These are phyloP conservation scores for Morone saxatilis DNA, from an alignment of 2,113 vertebrate species.

Conservation along the genomic window DNA sequence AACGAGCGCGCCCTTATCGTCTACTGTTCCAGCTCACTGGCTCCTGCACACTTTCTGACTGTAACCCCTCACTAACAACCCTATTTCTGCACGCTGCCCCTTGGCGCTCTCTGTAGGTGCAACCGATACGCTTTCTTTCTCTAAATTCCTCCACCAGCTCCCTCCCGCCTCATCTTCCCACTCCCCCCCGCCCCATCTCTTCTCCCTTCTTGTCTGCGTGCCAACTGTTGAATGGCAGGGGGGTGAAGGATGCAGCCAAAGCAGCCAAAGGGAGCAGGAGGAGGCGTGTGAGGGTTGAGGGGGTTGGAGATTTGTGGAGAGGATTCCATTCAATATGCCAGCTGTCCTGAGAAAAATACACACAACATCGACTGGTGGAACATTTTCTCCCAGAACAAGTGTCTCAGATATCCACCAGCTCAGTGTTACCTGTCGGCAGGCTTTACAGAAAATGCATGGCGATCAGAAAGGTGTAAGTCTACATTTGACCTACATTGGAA, in stretches of 20 bases:
- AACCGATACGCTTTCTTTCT: constrained; percentile 67
- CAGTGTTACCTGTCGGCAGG: constrained; percentile 42
- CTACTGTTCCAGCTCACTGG: constrained; percentile 68
- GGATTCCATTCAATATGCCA: constrained; percentile 68
- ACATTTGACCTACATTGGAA: constrained; percentile 23
- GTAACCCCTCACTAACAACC: constrained; percentile 67
- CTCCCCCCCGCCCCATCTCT: constrained; percentile 33
- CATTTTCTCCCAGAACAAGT: constrained; percentile 56
- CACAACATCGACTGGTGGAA: constrained; percentile 60
- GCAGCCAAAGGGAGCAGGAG: constrained; percentile 58
- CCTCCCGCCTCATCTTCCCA: not conserved
- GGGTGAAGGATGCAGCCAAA: constrained; percentile 68
- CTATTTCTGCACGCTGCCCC: constrained; percentile 64
- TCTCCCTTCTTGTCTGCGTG: constrained; percentile 59
- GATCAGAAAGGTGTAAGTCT: constrained; percentile 1
- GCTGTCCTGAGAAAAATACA: constrained; percentile 74
- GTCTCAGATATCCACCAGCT: constrained; percentile 48
- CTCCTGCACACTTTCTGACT: constrained; percentile 56
- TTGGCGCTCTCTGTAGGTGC: constrained; percentile 56
- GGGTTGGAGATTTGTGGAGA: constrained; percentile 57
- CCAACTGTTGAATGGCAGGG: constrained; percentile 69
- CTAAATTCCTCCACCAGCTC: constrained; percentile 42
- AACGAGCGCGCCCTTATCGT: constrained; percentile 54
- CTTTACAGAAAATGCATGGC: constrained; percentile 14
- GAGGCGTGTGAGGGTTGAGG: constrained; percentile 53